Evolutionary conservation across 1,140 invertebrate species (phyloP), one percentile per base, ranked within the genome.

Genomic region (Drosophila baimaii): DNA sequence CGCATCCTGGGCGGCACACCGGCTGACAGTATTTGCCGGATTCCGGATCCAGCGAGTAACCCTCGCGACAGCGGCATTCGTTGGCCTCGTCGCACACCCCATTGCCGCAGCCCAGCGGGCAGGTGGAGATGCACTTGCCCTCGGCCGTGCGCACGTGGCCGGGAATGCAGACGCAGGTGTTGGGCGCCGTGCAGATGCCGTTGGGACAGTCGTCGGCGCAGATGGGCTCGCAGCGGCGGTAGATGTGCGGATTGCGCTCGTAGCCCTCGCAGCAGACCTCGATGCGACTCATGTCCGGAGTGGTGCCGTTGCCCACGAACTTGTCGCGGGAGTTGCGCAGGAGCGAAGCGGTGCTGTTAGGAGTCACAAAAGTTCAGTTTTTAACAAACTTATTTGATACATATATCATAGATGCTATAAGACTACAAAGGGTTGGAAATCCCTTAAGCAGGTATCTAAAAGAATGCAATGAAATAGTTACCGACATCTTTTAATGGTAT

Each of bases 221-320:
- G 6, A 94, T 91, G 0, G 94, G 94, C 33, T 94, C 93, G 68
- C 94, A 95, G 35, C 93, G 91, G 12, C 79, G 90, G 75, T 84
- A 93, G 68, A 94, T 94, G 79, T 95, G 93, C 3, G 93, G 92
- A 70, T 94, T 93, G 25, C 93, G 93, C 66, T 93, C 93, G 79
- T 95, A 96, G 6, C 94, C 94, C 2, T 92, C 81, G 77, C 95
- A 95, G 76, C 95, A 96, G 1, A 93, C 91, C 41, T 93, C 91
- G 57, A 95, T 94, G 37, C 93, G 93, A 72, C 94, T 95, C 52
- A 94, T 92, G 7, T 93, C 93, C 7, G 94, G 92, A 2, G 93
- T 92, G 9, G 94, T 94, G 93, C 93, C 93, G 75, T 94, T 94
- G 35, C 93, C 93, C 49, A 90, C 79, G 4, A 93, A 93, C 21